These are phyloP conservation scores for Hypena proboscidalis DNA, from an alignment of 2,888 invertebrate species.

Conservation along the genomic window DNA sequence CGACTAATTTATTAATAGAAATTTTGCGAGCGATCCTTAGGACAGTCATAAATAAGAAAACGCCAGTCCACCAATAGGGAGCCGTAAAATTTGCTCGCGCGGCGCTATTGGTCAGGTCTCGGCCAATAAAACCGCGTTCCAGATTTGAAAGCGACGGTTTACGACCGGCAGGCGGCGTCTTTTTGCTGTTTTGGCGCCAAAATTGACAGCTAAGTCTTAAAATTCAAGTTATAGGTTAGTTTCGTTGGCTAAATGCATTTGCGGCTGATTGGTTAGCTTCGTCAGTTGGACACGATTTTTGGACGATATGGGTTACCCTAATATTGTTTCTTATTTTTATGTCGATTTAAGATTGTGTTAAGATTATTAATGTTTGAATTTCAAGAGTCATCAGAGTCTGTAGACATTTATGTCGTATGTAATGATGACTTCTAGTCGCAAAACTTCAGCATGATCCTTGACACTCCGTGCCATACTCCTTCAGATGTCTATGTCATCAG, in stretches of 20 bases:
- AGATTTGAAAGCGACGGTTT: constrained; percentile 83
- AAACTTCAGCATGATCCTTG: too few relatives aligned
- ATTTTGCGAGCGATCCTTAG: constrained; percentile 82
- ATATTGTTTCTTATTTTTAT: background rate
- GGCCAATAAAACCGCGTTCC: constrained; percentile 72
- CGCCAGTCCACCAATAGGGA: constrained; percentile 73
- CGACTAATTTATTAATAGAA: constrained; percentile 85
- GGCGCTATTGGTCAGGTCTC: constrained; percentile 70
- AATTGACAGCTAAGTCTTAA: constrained; percentile 66
- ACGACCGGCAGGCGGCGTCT: constrained; percentile 77
- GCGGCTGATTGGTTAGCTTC: constrained; percentile 44
- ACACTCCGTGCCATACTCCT: too few relatives aligned
- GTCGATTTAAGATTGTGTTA: background rate
- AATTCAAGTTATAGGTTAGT: constrained; percentile 49
- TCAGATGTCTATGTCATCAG: too few relatives aligned
- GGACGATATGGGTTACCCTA: background rate
- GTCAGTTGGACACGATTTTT: constrained; percentile 12
- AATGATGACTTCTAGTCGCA: too few relatives aligned
- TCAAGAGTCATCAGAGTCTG: too few relatives aligned
- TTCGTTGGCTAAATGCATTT: constrained; percentile 29
- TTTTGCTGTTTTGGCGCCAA: constrained; percentile 83
- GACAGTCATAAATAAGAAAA: constrained; percentile 80
- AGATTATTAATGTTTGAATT: too few relatives aligned
- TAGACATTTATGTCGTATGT: too few relatives aligned
- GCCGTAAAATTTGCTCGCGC: constrained; percentile 75